These are phyloP conservation scores for Tipula helvola DNA, from an alignment of 2,888 invertebrate genomes.

Conservation along the genomic window DNA sequence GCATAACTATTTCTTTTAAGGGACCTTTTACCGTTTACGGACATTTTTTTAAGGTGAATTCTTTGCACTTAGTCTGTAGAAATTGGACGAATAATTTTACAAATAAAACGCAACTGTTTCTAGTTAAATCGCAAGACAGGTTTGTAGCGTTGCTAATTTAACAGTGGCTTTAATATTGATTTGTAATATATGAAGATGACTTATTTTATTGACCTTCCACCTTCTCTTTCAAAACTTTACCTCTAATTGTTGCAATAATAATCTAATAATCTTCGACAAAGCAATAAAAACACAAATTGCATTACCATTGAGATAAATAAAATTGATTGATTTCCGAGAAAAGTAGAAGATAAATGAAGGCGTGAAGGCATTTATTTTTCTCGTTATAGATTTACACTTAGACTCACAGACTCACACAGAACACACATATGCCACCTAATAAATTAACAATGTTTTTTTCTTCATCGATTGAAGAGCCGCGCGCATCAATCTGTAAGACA, in stretches of 20 bases:
- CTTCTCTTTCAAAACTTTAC: background rate
- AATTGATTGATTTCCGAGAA: background rate
- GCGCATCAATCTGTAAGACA: background rate
- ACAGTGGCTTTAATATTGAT: too few relatives aligned
- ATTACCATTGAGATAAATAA: background rate
- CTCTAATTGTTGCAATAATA: background rate
- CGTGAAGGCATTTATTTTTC: background rate
- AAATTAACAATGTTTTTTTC: background rate
- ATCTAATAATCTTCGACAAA: background rate
- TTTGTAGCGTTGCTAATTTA: too few relatives aligned
- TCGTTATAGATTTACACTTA: background rate
- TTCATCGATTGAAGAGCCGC: background rate
- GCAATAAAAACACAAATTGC: background rate
- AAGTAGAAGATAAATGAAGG: background rate
- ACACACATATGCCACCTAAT: background rate
- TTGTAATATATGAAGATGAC: background rate
- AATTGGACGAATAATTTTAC: too few relatives aligned
- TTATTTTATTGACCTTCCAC: background rate
- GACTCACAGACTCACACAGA: background rate
- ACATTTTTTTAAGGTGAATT: too few relatives aligned
- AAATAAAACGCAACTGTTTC: too few relatives aligned
- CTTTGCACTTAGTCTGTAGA: too few relatives aligned
- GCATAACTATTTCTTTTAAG: too few relatives aligned
- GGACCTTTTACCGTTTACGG: too few relatives aligned
- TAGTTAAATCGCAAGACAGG: too few relatives aligned